Evolutionary conservation across 2,797 vertebrate genomes (phyloP).

Genomic region (Valencia hispanica): DNA sequence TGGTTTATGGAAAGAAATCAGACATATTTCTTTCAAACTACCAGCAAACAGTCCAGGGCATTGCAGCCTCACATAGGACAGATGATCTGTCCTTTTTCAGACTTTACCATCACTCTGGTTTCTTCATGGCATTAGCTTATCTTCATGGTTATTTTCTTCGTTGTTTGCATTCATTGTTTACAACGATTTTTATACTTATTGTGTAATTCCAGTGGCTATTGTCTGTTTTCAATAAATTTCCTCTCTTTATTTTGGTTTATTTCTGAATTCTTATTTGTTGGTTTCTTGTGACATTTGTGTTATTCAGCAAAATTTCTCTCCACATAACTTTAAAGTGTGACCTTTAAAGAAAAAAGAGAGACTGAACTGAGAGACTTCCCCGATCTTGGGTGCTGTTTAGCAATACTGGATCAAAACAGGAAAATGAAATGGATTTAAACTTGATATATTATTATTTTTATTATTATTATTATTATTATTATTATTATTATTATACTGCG

Average conservation of each 20-base stretch:
- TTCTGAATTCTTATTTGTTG: neutral
- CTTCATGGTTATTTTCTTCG: neutral
- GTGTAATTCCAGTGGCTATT: neutral
- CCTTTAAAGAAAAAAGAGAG: neutral
- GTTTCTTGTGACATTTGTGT: neutral
- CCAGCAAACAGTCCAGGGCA: neutral
- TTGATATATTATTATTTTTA: neutral
- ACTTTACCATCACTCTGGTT: neutral
- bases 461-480: no score
- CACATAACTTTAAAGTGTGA: neutral
- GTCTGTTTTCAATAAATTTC: neutral
- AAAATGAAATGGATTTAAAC: neutral
- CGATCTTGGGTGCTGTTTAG: neutral
- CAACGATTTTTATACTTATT: neutral
- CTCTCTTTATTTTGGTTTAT: neutral
- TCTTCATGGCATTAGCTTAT: neutral
- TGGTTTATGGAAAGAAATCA: neutral
- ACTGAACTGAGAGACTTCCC: neutral
- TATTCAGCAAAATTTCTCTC: neutral
- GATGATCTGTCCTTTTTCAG: neutral
- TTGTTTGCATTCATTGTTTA: neutral
- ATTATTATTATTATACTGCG: no score
- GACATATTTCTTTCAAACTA: neutral
- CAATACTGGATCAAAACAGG: neutral
- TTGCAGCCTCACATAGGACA: neutral